Evolutionary conservation across 2,888 invertebrate genomes (phyloP).

Genomic region (Ophion ellenae): DNA sequence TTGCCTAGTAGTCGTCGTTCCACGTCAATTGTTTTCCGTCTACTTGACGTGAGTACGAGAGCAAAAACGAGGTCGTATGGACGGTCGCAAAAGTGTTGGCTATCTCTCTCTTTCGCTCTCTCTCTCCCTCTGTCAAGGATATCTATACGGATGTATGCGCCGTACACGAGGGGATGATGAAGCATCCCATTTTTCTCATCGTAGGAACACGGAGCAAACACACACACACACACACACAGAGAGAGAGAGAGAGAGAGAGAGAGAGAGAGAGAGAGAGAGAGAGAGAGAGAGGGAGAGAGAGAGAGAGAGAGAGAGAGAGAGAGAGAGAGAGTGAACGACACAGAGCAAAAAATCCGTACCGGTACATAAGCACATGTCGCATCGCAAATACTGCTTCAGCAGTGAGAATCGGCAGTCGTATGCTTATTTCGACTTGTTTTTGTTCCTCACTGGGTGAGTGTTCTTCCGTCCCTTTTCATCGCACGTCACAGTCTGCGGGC

Average conservation of each 20-base stretch:
- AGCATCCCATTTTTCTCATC: constrained; percentile 24
- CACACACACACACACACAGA: too few species aligned
- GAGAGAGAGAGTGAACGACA: not conserved
- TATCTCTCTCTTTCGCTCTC: constrained; percentile 7
- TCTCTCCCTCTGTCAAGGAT: not conserved
- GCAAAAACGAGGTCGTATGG: constrained; percentile 38
- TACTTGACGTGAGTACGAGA: constrained; percentile 24
- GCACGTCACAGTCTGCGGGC: not conserved
- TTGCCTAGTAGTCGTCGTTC: not conserved
- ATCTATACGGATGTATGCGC: not conserved
- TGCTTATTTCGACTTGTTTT: constrained; percentile 76
- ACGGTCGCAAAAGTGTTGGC: constrained; percentile 71
- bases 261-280: too few species aligned
- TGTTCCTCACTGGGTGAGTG: constrained; percentile 53
- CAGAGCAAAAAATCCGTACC: constrained; percentile 9
- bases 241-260: too few species aligned
- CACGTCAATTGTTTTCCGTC: constrained; percentile 66
- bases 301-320: not conserved
- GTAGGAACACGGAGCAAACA: constrained; percentile 1
- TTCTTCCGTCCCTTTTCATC: constrained; percentile 2
- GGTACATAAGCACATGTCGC: constrained; percentile 54
- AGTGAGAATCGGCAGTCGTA: constrained; percentile 75
- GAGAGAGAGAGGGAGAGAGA: not conserved
- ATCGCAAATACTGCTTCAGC: constrained; percentile 75
- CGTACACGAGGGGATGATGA: not conserved